phyloP scores from a whole-genome alignment of 2,797 vertebrate species.

The Sebastes glaucus region DNA sequence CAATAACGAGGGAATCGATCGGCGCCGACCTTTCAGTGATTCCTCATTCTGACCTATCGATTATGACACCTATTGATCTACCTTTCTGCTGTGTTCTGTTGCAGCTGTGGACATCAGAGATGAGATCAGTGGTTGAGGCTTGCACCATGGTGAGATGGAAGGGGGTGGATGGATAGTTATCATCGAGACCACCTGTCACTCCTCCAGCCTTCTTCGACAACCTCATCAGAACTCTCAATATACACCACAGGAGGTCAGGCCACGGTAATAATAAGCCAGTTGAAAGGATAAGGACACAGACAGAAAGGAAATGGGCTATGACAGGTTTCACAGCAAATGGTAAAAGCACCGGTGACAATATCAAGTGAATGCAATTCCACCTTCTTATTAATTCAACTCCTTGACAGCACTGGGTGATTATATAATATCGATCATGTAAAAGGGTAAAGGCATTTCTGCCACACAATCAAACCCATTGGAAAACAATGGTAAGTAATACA shows the following conservation, averaged over 20 bases:
- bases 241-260: slow-evolving; percentile 58
- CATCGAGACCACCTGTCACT: slow-evolving; percentile 69
- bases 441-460: slow-evolving; percentile 2
- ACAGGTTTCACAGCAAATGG: slow-evolving; percentile 28
- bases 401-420: neutral
- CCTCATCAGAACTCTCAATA: slow-evolving; percentile 57
- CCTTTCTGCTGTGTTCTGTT: slow-evolving; percentile 64
- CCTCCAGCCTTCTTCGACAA: slow-evolving; percentile 49
- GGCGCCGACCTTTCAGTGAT: slow-evolving; percentile 52
- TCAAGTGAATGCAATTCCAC: slow-evolving; percentile 5
- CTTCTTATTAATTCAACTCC: slow-evolving; percentile 20
- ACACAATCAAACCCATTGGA: neutral
- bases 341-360: slow-evolving; percentile 19
- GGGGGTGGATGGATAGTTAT: slow-evolving; percentile 54
- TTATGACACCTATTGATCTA: slow-evolving; percentile 67
- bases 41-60: slow-evolving; percentile 77
- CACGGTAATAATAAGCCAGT: slow-evolving; percentile 50
- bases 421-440: neutral
- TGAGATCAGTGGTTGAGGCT: slow-evolving; percentile 46
- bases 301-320: slow-evolving; percentile 16
- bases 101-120: slow-evolving; percentile 37
- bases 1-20: slow-evolving; percentile 65
- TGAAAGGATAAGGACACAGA: slow-evolving; percentile 51
- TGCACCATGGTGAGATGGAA: slow-evolving; percentile 40
- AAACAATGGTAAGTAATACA: neutral